Percentiles rank a stretch among this genome's conserved stretches.
phyloP scores from a whole-genome alignment of 2,113 vertebrate genomes.

The Charadrius vociferus region DNA sequence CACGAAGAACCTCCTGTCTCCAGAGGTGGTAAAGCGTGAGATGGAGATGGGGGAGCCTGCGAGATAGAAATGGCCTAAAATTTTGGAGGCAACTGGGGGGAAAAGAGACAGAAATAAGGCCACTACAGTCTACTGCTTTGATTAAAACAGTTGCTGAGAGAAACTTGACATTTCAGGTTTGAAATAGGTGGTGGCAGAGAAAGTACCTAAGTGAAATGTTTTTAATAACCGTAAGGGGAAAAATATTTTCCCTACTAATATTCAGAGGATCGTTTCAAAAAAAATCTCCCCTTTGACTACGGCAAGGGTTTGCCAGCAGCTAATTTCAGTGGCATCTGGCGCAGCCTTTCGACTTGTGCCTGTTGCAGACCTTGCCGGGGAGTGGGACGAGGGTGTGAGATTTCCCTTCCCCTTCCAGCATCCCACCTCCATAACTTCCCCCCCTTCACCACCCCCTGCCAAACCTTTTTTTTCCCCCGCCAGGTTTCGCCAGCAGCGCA shows the following conservation, averaged over 20 bases:
- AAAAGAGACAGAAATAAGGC: neutral
- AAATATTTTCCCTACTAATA: neutral
- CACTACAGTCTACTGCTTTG: neutral
- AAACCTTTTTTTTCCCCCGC: neutral
- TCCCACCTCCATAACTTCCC: neutral
- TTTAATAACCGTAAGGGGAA: slow-evolving; percentile 5
- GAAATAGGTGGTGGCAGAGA: neutral
- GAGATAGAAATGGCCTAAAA: neutral
- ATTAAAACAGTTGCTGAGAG: neutral
- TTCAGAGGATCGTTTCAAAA: neutral
- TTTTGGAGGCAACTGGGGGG: neutral
- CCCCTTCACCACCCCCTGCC: neutral
- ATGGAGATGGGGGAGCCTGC: neutral
- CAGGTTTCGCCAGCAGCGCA: slow-evolving; percentile 95
- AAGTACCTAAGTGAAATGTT: neutral
- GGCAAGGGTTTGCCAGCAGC: slow-evolving; percentile 28
- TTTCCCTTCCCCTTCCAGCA: neutral
- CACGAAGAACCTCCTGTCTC: neutral
- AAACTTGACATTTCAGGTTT: slow-evolving; percentile 6
- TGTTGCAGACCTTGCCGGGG: neutral
- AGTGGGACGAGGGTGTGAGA: neutral
- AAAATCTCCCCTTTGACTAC: slow-evolving; percentile 22
- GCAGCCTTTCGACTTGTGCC: neutral
- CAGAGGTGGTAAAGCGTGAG: neutral
- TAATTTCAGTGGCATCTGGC: slow-evolving; percentile 21